phyloP scores from a whole-genome alignment of 2,888 invertebrate species.

The Aspidiotus rigidus region DNA sequence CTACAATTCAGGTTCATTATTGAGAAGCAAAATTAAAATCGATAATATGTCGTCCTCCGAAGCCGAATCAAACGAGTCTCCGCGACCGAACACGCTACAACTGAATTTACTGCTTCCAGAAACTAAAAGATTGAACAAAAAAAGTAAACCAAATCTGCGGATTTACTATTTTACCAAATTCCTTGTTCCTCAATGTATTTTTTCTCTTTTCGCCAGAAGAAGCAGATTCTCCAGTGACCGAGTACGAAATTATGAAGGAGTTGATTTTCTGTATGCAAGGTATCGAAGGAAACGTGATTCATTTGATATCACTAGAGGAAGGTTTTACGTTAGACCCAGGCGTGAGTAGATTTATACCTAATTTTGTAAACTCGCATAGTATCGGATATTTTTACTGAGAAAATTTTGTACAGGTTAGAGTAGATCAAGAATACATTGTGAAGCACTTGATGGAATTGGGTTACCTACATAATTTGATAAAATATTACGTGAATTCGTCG shows the following conservation, averaged over 20 bases:
- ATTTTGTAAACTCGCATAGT: background rate
- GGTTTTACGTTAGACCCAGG: conserved; percentile 54
- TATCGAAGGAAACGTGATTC: conserved; percentile 67
- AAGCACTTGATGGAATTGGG: conserved; percentile 76
- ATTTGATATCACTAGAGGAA: conserved; percentile 52
- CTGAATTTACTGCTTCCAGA: conserved; percentile 8
- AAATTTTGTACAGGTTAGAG: conserved; percentile 37
- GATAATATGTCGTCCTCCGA: conserved; percentile 18
- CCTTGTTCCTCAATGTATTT: background rate
- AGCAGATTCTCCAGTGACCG: conserved; percentile 41
- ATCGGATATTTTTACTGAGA: background rate
- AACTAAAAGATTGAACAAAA: conserved; percentile 12
- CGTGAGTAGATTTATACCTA: conserved; percentile 40
- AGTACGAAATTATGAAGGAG: conserved; percentile 58
- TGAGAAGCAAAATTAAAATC: too few species aligned
- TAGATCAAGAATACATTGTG: conserved; percentile 54
- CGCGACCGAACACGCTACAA: conserved; percentile 12
- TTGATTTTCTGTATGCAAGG: conserved; percentile 81
- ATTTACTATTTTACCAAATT: background rate
- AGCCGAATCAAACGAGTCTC: conserved; percentile 12
- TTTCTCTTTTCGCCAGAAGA: background rate
- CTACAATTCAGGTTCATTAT: too few species aligned
- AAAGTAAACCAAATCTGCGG: background rate
- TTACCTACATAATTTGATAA: conserved; percentile 70
- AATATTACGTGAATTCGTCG: conserved; percentile 53